Base-by-base conservation (phyloP, 2,888 invertebrate species). In the Dicycla oo region DNA sequence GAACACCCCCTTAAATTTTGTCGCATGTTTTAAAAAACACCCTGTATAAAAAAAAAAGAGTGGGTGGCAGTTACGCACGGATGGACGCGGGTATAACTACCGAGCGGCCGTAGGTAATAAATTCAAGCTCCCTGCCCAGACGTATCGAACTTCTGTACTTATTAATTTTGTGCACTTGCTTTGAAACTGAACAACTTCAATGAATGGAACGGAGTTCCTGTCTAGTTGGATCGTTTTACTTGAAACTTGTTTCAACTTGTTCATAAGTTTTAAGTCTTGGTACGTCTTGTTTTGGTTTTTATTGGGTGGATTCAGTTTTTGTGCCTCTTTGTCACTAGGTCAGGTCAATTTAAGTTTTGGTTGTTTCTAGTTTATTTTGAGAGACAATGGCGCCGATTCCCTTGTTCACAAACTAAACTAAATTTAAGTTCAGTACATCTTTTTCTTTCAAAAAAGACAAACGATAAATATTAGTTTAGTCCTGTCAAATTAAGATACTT, bases 161-260 rank as follows among this genome's bases (percentile, higher is more conserved):
- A 34, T 43, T 6, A 2, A 1, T 30, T 54, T 40, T 54, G 20
- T 40, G 23, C 47, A 71, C 38, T 73, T 68, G 49, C 64, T 67
- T 73, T 73, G 38, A 60, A 81, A 83, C 69, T 75, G 60, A 60
- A 49, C 53, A 81, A 65, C 76, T 78, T 74, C 70, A 74, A 71
- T 74, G 62, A 74, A 64, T 62, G 64, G 49, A 58, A 78, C 73
- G 11, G 11, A 78, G 73, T 82, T 76, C 34, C 23, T 74, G 81
- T 74, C 81, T 69, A 65, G 64, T 73, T 64, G 51, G 71, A 84
- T 78, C 60, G 72, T 82, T 83, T 71, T 75, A 73, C 26, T 72
- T 69, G 56, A 53, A 79, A 79, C 75, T 82, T 79, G 67, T 77
- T 75, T 47, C n/a, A 62, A 73, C 82, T 83, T 76, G 66, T 70